phyloP scores from a whole-genome alignment of 2,797 vertebrate genomes.

The Synanceia verrucosa region DNA sequence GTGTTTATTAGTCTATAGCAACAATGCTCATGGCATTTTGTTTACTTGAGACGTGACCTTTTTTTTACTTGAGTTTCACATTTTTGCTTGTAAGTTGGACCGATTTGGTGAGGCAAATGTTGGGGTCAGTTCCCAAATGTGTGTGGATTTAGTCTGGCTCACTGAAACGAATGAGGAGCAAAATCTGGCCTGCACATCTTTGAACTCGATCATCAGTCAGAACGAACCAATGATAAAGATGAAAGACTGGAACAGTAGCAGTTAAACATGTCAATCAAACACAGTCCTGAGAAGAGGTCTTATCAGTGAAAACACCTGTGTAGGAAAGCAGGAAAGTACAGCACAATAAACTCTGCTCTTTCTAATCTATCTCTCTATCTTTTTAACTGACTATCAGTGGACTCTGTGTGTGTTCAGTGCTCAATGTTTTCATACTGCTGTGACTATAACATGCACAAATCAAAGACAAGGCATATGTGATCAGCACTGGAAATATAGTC shows the following conservation, averaged over 20 bases:
- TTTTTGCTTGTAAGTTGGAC: neutral
- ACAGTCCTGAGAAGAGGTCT: neutral
- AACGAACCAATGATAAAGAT: neutral
- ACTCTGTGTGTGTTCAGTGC: neutral
- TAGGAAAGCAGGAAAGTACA: neutral
- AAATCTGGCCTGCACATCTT: neutral
- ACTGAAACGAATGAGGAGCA: neutral
- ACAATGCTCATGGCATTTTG: neutral
- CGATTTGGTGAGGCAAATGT: neutral
- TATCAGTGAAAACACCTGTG: neutral
- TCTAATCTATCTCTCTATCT: no score
- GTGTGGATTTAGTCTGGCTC: neutral
- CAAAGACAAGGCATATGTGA: conserved; percentile 24
- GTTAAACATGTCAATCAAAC: neutral
- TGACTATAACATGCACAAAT: neutral
- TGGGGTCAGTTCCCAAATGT: neutral
- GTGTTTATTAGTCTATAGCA: neutral
- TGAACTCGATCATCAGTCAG: neutral
- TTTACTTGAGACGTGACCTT: no score
- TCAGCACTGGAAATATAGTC: neutral
- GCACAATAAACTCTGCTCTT: neutral
- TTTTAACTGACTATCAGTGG: neutral
- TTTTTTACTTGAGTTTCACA: no score
- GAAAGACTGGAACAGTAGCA: neutral
- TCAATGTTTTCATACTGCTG: neutral